These are phyloP conservation scores for Zelleria hepariella DNA, from an alignment of 2,888 invertebrate genomes.

Conservation along the genomic window DNA sequence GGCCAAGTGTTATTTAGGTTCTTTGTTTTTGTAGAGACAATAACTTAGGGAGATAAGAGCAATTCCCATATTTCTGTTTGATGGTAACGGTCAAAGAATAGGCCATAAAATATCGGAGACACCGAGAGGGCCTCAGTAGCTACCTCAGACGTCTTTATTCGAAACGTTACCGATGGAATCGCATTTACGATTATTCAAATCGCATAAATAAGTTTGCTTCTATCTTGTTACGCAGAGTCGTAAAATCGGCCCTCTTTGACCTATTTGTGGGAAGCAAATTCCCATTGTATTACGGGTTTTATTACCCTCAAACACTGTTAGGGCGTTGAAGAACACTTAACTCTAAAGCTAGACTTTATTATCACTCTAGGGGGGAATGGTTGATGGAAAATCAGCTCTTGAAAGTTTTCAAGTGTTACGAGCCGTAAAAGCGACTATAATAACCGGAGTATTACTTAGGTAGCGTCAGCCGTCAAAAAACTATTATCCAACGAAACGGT, in stretches of 20 bases:
- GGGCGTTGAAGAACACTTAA: background rate
- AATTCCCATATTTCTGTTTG: background rate
- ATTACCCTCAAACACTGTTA: slow-evolving; percentile 3
- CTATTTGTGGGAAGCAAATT: slow-evolving; percentile 3
- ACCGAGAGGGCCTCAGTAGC: background rate
- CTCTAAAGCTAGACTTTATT: background rate
- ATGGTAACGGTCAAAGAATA: background rate
- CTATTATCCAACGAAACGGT: slow-evolving; percentile 37
- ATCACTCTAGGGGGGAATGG: background rate
- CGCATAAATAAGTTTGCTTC: slow-evolving; percentile 5
- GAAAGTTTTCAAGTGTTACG: slow-evolving; percentile 9
- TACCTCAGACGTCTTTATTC: slow-evolving; percentile 3
- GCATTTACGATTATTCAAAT: slow-evolving; percentile 5
- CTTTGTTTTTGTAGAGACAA: background rate
- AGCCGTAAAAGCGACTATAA: slow-evolving; percentile 40
- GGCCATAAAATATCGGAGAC: background rate
- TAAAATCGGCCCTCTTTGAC: slow-evolving; percentile 3
- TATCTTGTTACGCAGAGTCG: background rate
- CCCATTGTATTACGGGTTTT: background rate
- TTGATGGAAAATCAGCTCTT: background rate
- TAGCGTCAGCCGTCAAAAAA: slow-evolving; percentile 32
- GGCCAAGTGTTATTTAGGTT: background rate
- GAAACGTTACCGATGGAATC: background rate
- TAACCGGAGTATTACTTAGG: slow-evolving; percentile 34
- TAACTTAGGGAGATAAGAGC: background rate